Evolutionary conservation across 1,140 invertebrate genomes (phyloP).

Genomic region (Bombus affinis): DNA sequence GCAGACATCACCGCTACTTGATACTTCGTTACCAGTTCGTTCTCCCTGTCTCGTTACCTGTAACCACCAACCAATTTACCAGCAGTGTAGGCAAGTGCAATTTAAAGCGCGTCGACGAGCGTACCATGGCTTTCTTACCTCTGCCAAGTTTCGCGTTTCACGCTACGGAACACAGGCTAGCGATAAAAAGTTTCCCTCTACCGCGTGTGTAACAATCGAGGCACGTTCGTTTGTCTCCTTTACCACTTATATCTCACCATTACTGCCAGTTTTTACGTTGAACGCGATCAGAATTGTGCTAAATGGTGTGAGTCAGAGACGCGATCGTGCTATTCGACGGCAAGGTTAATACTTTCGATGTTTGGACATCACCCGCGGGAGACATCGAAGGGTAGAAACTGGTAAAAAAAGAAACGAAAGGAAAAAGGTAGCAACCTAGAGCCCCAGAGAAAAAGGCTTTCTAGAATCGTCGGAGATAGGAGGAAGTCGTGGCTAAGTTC

Average conservation of each 20-base stretch:
- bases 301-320: neutral
- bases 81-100: conserved; percentile 30
- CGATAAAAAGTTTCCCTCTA: conserved; percentile 30
- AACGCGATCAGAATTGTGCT: neutral
- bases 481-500: conserved; percentile 68
- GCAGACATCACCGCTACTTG: neutral
- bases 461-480: conserved; percentile 7
- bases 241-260: too few species aligned
- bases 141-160: conserved; percentile 37
- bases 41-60: conserved; percentile 51
- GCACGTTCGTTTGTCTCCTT: neutral
- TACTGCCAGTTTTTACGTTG: neutral
- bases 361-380: neutral
- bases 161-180: neutral
- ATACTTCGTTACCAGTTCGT: conserved; percentile 3
- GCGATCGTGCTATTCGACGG: neutral
- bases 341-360: neutral
- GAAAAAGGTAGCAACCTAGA: conserved; percentile 10
- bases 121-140: conserved; percentile 20
- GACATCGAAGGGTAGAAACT: neutral
- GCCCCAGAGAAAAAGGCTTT: conserved; percentile 16
- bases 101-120: conserved; percentile 51
- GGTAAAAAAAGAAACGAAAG: neutral
- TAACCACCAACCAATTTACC: conserved; percentile 54
- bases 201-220: neutral